These are phyloP conservation scores for Notoglanidium macrostoma DNA, from an alignment of 2,797 vertebrate genomes.

Conservation along the genomic window DNA sequence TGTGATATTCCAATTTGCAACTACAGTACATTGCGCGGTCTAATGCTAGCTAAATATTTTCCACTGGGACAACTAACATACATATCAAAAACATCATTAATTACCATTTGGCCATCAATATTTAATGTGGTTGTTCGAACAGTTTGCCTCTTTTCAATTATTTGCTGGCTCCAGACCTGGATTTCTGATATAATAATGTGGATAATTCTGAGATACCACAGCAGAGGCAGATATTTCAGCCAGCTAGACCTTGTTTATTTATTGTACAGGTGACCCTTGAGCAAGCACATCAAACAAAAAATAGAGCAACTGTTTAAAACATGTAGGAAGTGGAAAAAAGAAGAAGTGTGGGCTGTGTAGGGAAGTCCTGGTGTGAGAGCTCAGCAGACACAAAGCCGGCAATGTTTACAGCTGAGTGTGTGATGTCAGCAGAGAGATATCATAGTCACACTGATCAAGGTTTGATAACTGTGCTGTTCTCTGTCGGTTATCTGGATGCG, in stretches of 20 bases:
- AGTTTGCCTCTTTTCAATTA: conserved; percentile 38
- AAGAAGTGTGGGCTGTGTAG: background rate
- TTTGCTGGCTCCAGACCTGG: conserved; percentile 20
- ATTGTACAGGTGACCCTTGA: conserved; percentile 54
- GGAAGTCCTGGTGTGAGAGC: conserved; percentile 29
- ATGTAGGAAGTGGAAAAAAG: conserved; percentile 6
- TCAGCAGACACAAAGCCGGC: conserved; percentile 15
- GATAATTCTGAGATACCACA: conserved; percentile 23
- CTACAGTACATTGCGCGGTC: conserved; percentile 8
- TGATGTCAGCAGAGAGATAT: conserved; percentile 13
- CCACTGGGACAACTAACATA: conserved; percentile 8
- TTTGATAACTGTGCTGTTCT: conserved; percentile 22
- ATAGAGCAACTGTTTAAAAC: conserved; percentile 5
- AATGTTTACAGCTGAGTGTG: background rate
- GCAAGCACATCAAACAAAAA: conserved; percentile 47
- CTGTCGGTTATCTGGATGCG: conserved; percentile 22
- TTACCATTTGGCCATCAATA: conserved; percentile 11
- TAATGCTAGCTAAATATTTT: conserved; percentile 17
- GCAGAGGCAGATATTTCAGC: background rate
- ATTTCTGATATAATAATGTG: conserved; percentile 4
- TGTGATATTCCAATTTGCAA: background rate
- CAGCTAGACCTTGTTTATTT: conserved; percentile 30
- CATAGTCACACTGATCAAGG: conserved; percentile 20
- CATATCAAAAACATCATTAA: conserved; percentile 13
- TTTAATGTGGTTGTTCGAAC: conserved; percentile 36